Base-by-base conservation (phyloP, 1,140 invertebrate species). In the Drosophila watanabei region DNA sequence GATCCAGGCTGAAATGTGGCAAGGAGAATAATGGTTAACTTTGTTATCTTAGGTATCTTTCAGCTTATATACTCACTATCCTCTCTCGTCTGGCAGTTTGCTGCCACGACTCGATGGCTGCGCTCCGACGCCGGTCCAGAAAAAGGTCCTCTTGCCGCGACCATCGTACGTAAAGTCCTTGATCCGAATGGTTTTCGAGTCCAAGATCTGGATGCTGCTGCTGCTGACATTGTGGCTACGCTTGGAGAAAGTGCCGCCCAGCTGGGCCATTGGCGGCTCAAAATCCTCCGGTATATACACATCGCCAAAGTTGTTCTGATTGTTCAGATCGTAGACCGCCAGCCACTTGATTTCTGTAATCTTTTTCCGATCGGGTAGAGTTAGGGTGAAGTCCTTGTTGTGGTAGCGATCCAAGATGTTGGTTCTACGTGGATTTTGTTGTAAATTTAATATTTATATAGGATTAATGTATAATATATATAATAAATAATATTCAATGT, bases 201-300 rank as follows among this genome's bases (percentile, higher is more conserved):
- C 97, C 2, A 98, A 56, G 43, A 98, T 95, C 69, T 96, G 94
- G 2, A 98, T 95, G 2, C 95, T 93, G 37, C 95, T 96, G n/a
- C 97, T 97, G 43, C 94, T 95, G 0, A 97, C 95, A 35, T 94
- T 95, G 88, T 97, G 95, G 2, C 94, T 95, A 76, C 95, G 94
- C 63, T 95, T 95, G 0, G 95, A 95, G 1, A 99, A 93, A 64
- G 96, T 96, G 0, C 95, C 95, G 5, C 97, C 95, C 51, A 94
- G 94, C 78, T 97, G 96, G 2, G 96, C 94, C 16, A 95, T 94
- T 0, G 98, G 98, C n/a, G 98, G 96, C 84, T 98, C 97, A 92
- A 98, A 98, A 61, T 97, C 97, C 80, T 98, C 97, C 0, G 97
- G 97, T 77, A 98, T 96, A 83, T 97, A 97, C 33, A 98, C 96